phyloP scores from a whole-genome alignment of 2,888 invertebrate species.

The Coelopa pilipes region DNA sequence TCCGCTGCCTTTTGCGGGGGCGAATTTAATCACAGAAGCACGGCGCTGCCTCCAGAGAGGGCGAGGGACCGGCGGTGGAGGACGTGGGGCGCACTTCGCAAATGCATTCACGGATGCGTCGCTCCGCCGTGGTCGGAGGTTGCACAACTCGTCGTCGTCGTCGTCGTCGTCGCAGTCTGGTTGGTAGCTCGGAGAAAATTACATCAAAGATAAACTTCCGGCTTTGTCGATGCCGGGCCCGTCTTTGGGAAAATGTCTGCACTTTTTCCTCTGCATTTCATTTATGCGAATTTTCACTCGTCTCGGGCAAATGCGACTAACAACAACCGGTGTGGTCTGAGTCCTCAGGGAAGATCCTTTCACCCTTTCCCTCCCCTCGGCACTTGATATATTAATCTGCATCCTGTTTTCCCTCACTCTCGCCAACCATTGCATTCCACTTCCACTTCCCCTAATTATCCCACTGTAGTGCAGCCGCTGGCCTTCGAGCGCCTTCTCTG shows the following conservation, averaged over 20 bases:
- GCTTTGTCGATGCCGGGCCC: not conserved
- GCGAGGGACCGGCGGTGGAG: not conserved
- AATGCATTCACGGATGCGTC: slow-evolving; percentile 8
- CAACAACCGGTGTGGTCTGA: not conserved
- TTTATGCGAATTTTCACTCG: not conserved
- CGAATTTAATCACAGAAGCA: slow-evolving; percentile 9
- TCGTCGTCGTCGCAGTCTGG: too few relatives aligned
- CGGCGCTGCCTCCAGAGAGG: not conserved
- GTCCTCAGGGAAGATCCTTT: too few relatives aligned
- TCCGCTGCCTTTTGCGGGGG: slow-evolving; percentile 1
- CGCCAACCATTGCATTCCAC: too few relatives aligned
- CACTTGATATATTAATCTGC: too few relatives aligned
- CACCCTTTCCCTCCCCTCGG: too few relatives aligned
- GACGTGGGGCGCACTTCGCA: slow-evolving; percentile 3
- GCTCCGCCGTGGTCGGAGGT: slow-evolving; percentile 14
- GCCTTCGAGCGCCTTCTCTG: too few relatives aligned
- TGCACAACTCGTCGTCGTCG: slow-evolving; percentile 16
- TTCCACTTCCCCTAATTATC: too few relatives aligned
- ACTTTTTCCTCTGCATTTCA: not conserved
- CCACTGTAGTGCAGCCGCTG: too few relatives aligned
- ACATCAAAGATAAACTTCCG: slow-evolving; percentile 26
- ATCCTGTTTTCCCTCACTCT: too few relatives aligned
- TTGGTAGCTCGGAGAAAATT: not conserved
- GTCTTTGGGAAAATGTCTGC: not conserved
- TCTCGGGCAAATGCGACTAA: not conserved